Base-by-base conservation (phyloP, 2,797 vertebrate species). In the Moxostoma hubbsi region DNA sequence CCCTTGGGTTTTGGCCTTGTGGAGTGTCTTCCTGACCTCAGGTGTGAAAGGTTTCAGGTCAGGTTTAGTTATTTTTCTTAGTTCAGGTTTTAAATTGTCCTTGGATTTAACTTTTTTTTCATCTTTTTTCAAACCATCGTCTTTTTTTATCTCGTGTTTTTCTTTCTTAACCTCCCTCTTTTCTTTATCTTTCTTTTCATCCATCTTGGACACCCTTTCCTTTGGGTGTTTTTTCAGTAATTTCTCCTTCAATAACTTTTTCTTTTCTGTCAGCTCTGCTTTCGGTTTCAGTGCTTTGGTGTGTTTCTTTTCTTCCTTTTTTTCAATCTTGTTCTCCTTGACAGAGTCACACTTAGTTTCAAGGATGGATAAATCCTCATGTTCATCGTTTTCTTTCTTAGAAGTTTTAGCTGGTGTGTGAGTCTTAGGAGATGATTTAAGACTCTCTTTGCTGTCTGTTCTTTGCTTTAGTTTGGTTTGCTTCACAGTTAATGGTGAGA, bases 181-280 rank as follows among this genome's bases (percentile, higher is more conserved):
- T 88, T 99, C 97, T 86, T 98, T 99, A 89, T 99, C 97, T 86
- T 96, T 98, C 85, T 99, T 99, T 90, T 99, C 97, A 70, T 98
- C 97, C 83, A 97, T 92, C 89, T 97, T 99, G 36, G 95, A 96
- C 9, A 93, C 89, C 81, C 97, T 96, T 88, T 99, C 97, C 86
- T 97, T 98, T 3, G 94, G 90, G 84, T 96, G 95, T 84, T 97
- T 99, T 92, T 97, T 99, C 13, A 96, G 86, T 7, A 88, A 91
- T 83, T 98, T 99, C 78, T 99, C 97, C 86, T 97, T 98, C 70
- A 95, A 84, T 59, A 96, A 66, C 86, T 97, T 99, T 84, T 96
- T 96, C 92, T 98, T 99, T 88, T 99, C 98, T 69, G 95, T 94
- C 83, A 94, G 88, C 59, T 98, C 97, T 13, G 89, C 90, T 89